Conservation (phyloP, 2,888 invertebrate species). For the Pyrrhosoma nymphula region DNA sequence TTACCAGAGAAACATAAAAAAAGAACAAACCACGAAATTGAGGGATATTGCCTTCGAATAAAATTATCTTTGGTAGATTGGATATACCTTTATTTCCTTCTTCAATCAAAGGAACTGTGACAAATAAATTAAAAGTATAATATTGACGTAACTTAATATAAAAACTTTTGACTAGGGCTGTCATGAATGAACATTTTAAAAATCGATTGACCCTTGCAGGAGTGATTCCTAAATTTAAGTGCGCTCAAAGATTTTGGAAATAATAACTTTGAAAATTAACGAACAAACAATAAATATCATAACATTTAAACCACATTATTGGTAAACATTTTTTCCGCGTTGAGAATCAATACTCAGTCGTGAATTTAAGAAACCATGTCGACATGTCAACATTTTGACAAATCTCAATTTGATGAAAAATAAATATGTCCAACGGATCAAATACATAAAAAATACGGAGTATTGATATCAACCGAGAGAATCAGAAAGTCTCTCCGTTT, state of each 20-base stretch:
- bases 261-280: slow-evolving; percentile 2
- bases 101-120: slow-evolving; percentile 55
- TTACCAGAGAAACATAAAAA: slow-evolving; percentile 41
- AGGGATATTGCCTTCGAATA: slow-evolving; percentile 61
- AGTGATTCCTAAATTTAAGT: slow-evolving; percentile 11
- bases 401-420: not conserved
- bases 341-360: not conserved
- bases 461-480: not conserved
- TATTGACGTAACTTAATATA: slow-evolving; percentile 60
- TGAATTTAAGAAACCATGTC: not conserved
- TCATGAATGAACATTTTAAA: slow-evolving; percentile 55
- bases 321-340: not conserved
- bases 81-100: slow-evolving; percentile 66
- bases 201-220: slow-evolving; percentile 50
- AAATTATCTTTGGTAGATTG: slow-evolving; percentile 65
- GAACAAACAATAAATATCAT: slow-evolving; percentile 46
- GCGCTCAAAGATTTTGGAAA: slow-evolving; percentile 24
- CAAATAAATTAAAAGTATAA: slow-evolving; percentile 64
- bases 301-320: not conserved
- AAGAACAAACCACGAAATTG: slow-evolving; percentile 64
- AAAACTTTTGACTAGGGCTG: slow-evolving; percentile 65
- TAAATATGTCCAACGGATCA: not conserved
- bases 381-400: not conserved
- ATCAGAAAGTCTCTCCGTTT: not conserved
- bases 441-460: not conserved